Base-by-base conservation (phyloP, 2,113 vertebrate species). In the Rhea pennata region DNA sequence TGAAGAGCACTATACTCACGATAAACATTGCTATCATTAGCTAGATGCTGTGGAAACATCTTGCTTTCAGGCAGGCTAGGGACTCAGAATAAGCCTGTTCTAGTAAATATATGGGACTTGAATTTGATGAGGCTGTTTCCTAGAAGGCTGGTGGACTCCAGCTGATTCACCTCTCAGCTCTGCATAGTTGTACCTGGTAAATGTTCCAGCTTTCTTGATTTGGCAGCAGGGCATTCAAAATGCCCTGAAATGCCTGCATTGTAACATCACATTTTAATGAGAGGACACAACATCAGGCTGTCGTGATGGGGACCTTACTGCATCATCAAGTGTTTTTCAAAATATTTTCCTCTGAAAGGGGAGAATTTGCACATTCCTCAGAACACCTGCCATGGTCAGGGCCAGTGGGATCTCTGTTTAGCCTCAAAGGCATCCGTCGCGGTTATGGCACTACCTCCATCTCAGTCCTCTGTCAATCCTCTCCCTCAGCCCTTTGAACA, bases 11-110 rank as follows among this genome's bases (percentile, higher is more conserved):
- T 82, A 48, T 69, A 76, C 86, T 80, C 73, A 73, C 59, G 69
- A 72, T 86, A 85, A 91, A 87, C 72, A 58, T 86, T 93, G 76
- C 73, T 90, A 42, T 92, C 91, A 91, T 96, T 84, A 93, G 56
- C 26, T 89, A 56, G 88, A 84, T 96, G 71, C 91, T 81, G 73
- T 94, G 82, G 84, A 94, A 94, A 87, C 50, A 81, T 67, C 88
- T 88, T 93, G 61, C 83, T 96, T 94, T 94, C 72, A 88, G 85
- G 61, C 76, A 88, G 62, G 27, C 75, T 88, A 53, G 51, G 91
- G 82, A 61, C 51, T 90, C 69, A 79, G 75, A 93, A 96, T 59
- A 65, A 85, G 50, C 75, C 59, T 85, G 78, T 94, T 95, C 75
- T 83, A 6, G 66, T 83, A 74, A 95, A 85, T 31, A 90, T 88